phyloP scores from a whole-genome alignment of 2,888 invertebrate genomes.

The Smittia aterrima region DNA sequence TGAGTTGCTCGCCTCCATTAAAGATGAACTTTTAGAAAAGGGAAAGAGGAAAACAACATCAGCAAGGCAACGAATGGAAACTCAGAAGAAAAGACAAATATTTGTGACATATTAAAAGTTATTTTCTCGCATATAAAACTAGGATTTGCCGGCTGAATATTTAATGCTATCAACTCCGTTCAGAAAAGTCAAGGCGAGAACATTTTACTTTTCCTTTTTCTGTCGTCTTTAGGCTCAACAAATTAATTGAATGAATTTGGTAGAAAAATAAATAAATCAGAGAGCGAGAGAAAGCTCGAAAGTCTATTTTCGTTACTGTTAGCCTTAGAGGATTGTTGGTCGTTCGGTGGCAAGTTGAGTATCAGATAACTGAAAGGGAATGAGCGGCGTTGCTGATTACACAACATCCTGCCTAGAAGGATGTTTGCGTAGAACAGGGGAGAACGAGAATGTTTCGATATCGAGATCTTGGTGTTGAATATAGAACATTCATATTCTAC shows the following conservation, averaged over 20 bases:
- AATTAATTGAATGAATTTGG: slow-evolving; percentile 40
- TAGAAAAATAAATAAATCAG: slow-evolving; percentile 18
- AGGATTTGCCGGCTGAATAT: slow-evolving; percentile 24
- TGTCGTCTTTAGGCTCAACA: slow-evolving; percentile 16
- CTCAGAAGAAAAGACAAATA: slow-evolving; percentile 20
- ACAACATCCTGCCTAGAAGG: slow-evolving; percentile 34
- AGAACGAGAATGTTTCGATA: not conserved
- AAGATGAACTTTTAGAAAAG: not conserved
- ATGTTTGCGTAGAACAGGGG: not conserved
- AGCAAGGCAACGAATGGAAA: not conserved
- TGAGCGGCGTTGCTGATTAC: slow-evolving; percentile 26
- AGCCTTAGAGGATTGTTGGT: not conserved
- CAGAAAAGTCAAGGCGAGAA: not conserved
- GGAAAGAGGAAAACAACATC: not conserved
- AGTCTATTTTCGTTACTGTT: not conserved
- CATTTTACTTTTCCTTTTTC: not conserved
- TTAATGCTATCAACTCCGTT: not conserved
- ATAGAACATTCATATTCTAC: not conserved
- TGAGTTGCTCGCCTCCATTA: not conserved
- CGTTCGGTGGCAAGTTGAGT: not conserved
- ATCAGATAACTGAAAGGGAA: slow-evolving; percentile 9
- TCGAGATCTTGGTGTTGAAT: not conserved
- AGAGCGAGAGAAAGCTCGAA: not conserved
- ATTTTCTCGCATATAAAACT: slow-evolving; percentile 29
- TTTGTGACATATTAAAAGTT: slow-evolving; percentile 37